Evolutionary conservation across 1,140 invertebrate species (phyloP), one percentile per base, ranked within the genome.

Genomic region (Odontomachus brunneus): DNA sequence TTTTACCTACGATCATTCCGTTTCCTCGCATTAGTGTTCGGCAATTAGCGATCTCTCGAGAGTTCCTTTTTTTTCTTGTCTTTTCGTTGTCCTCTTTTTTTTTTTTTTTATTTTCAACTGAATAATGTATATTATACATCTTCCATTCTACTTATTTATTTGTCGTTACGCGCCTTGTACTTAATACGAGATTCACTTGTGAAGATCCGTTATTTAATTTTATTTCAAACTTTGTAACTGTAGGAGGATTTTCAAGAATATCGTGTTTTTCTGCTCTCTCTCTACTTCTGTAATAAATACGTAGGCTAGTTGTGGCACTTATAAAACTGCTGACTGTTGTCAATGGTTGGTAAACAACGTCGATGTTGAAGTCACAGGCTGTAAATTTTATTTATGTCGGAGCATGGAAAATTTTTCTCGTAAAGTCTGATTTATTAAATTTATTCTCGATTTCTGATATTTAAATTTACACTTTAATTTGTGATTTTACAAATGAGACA

Each of bases 201-300:
- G 38, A 74, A 55, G 51, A 69, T 83, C 62, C 33, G 33, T 73
- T 85, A 67, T 88, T 44, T 83, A 29, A 85, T 74, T 53, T 88
- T 88, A 82, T 88, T 88, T 66, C 14, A 65, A 7, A 71, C n/a
- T 66, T 69, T 73, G 48, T 66, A 83, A 88, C 82, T 85, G 83
- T 62, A 85, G 67, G 83, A 66, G 51, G 69, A 62, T 65, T 75
- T 24, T 19, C n/a, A 75, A 75, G 69, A 33, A 62, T 14, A 17
- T n/a, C 19, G 60, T 3, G n/a, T 51, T 44, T 48, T 49, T 80
- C 17, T 60, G 69, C 26, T n/a, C n/a, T n/a, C n/a, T n/a, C n/a
- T n/a, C n/a, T 53, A 38, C n/a, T 19, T 51, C 51, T 14, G 24
- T 63, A 26, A 49, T 44, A 0, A 49, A 55, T 2, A 3, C 11